Evolutionary conservation across 2,797 vertebrate species (phyloP).

Genomic region (Phataginus tricuspis): DNA sequence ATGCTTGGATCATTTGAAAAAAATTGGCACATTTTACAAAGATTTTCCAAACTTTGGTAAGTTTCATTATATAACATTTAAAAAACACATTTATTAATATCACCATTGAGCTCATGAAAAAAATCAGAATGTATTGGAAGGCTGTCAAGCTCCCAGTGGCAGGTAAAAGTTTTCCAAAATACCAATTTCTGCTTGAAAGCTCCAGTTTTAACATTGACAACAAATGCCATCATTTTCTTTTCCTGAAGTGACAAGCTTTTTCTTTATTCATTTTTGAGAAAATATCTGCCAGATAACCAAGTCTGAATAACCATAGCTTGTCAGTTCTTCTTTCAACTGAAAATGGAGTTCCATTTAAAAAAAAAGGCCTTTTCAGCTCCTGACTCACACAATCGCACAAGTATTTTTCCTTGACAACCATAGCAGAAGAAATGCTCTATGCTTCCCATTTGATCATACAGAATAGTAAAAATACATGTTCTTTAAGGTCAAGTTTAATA

Average conservation of each 20-base stretch:
- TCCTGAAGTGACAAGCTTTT: constrained; percentile 47
- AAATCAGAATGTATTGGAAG: background rate
- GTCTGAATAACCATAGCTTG: constrained; percentile 59
- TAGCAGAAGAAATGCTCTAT: background rate
- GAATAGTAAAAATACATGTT: background rate
- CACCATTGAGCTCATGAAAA: background rate
- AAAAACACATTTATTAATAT: constrained; percentile 31
- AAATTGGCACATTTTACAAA: background rate
- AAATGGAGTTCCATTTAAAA: constrained; percentile 32
- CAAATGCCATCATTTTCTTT: constrained; percentile 64
- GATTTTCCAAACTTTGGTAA: background rate
- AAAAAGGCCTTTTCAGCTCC: background rate
- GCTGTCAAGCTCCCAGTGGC: constrained; percentile 18
- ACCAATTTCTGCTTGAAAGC: constrained; percentile 58
- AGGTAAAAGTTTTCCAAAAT: constrained; percentile 63
- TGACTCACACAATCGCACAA: background rate
- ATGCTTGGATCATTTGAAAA: background rate
- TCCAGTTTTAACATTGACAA: constrained; percentile 53
- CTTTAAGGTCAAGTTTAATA: background rate
- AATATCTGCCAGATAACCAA: constrained; percentile 30
- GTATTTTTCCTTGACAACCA: background rate
- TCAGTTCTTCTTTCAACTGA: constrained; percentile 55
- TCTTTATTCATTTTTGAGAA: constrained; percentile 59
- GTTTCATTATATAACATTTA: background rate
- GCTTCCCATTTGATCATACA: background rate